Evolutionary conservation across 2,797 vertebrate species (phyloP).

Genomic region (Valencia hispanica): DNA sequence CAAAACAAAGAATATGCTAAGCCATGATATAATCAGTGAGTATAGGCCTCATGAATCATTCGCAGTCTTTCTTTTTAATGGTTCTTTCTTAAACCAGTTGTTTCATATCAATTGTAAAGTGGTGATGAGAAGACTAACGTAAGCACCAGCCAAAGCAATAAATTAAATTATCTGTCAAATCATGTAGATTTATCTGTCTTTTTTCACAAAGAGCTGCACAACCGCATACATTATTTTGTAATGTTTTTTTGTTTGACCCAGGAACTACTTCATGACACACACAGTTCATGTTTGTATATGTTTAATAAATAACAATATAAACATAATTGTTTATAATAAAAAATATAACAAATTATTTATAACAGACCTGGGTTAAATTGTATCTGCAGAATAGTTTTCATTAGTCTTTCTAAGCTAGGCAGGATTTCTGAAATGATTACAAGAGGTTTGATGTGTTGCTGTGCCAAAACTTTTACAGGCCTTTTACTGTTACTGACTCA

Average conservation of each 20-base stretch:
- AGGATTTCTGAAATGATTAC: conserved; percentile 15
- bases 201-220: conserved; percentile 11
- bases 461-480: conserved; percentile 15
- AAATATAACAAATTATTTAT: conserved; percentile 52
- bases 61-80: not conserved
- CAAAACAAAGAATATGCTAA: conserved; percentile 34
- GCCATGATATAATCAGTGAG: conserved; percentile 31
- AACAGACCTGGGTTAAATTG: conserved; percentile 64
- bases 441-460: conserved; percentile 30
- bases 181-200: conserved; percentile 34
- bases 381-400: conserved; percentile 28
- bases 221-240: conserved; percentile 2
- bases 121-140: conserved; percentile 33
- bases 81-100: conserved; percentile 12
- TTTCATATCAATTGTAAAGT: conserved; percentile 23
- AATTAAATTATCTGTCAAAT: conserved; percentile 43
- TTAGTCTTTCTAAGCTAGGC: conserved; percentile 12
- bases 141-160: conserved; percentile 43
- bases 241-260: conserved; percentile 10
- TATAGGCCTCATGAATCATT: conserved; percentile 15
- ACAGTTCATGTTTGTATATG: conserved; percentile 75
- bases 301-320: conserved; percentile 98
- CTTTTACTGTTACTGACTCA: conserved; percentile 16
- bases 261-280: conserved; percentile 43
- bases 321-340: conserved; percentile 60